Percentiles rank a stretch among this genome's conserved stretches.
phyloP scores from a whole-genome alignment of 92 coral and sea anemone species.

The Porites rus region DNA sequence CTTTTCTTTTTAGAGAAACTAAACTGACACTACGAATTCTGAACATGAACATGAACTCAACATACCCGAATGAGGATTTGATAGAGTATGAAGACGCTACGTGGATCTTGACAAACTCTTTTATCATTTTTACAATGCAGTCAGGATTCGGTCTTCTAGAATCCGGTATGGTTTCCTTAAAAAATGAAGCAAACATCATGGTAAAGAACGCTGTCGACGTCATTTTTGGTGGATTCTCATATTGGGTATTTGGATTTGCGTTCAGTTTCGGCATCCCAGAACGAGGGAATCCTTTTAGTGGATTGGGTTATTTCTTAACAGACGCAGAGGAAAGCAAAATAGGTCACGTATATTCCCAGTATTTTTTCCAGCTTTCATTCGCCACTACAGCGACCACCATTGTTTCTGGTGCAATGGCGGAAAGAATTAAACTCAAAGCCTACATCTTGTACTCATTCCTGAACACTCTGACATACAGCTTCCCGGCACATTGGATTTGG shows the following conservation, averaged over 20 bases:
- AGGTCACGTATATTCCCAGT: conserved; percentile 58
- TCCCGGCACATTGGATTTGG: conserved; percentile 83
- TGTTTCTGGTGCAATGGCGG: conserved; percentile 83
- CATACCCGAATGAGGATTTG: too few relatives aligned
- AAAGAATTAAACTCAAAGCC: conserved; percentile 57
- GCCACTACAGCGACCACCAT: conserved; percentile 81
- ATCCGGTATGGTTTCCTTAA: conserved; percentile 64
- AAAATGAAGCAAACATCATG: conserved; percentile 71
- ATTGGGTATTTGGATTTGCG: conserved; percentile 72
- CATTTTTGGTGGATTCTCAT: conserved; percentile 68
- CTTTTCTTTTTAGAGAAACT: too few relatives aligned
- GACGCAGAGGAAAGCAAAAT: conserved; percentile 53
- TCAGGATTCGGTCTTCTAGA: conserved; percentile 67
- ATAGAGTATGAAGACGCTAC: conserved; percentile 49
- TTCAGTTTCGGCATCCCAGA: conserved; percentile 58
- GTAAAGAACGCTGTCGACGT: conserved; percentile 72
- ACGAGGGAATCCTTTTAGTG: conserved; percentile 48
- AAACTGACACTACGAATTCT: too few relatives aligned
- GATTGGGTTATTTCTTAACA: conserved; percentile 63
- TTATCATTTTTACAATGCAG: conserved; percentile 70
- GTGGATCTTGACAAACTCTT: conserved; percentile 67
- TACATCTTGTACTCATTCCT: conserved; percentile 63
- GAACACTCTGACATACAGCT: conserved; percentile 64
- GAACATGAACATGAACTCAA: too few relatives aligned
- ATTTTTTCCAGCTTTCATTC: conserved; percentile 73